Evolutionary conservation across 2,888 invertebrate species (phyloP), one percentile per base, ranked within the genome.

Genomic region (Cerceris ruficornis): DNA sequence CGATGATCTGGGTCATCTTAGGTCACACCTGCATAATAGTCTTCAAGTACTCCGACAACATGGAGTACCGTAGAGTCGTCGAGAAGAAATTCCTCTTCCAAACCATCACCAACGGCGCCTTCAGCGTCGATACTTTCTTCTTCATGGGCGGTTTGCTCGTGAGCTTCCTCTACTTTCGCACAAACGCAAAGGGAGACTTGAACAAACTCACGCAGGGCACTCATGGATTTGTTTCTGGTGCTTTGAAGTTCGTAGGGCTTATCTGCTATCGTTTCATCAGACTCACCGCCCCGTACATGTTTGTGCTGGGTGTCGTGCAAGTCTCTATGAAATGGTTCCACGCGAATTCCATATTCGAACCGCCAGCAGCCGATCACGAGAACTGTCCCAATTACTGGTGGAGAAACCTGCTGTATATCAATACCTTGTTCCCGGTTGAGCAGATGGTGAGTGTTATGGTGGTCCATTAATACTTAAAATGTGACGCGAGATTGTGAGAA

Each of bases 351-450:
- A 95, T 97, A 52, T 97, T 97, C 91, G 97, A 97, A 90, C 96
- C 97, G 4, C 96, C 97, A 0, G 96, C 97, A 0, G 94, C 94
- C 90, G 97, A 97, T 93, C 96, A 97, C 90, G 93, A 95, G 70
- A 97, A 96, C 87, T 97, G 97, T 88, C 96, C 96, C 15, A 94
- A 96, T 85, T 97, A 96, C 91, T 97, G 97, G 97, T 97, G 97
- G 97, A 94, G 97, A 83, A 97, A 97, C 92, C 93, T 97, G 55
- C 93, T 97, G 0, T 97, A 97, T 89, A 96, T 97, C 90, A 97
- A 97, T 92, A 97, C 97, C 0, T 93, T 97, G 15, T 97, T 96
- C 90, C 97, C 97, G 0, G 96, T 96, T 9, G 96, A 96, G 41
- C 96, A 97, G 92, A 97, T 97, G 97, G 97, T 97, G 91, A 82